Conservation (phyloP, 2,888 invertebrate genomes). For the Allophyes oxyacanthae region DNA sequence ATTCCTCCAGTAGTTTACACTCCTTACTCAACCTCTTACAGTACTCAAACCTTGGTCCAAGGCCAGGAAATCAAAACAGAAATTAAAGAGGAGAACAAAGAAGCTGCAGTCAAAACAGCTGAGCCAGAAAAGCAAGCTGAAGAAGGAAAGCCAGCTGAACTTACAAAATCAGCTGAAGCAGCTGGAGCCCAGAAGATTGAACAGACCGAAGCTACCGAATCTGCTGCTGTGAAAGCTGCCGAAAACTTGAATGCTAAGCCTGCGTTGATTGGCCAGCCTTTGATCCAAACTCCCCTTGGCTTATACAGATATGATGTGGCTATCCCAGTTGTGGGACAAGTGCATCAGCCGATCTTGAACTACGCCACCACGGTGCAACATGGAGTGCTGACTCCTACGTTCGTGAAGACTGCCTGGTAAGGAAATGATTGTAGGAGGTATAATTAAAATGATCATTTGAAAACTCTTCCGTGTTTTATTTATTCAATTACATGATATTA, state of each 20-base stretch:
- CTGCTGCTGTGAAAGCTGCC: constrained; percentile 41
- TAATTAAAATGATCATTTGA: constrained; percentile 45
- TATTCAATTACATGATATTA: constrained; percentile 6
- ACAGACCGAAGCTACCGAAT: constrained; percentile 14
- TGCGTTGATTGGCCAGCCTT: constrained; percentile 22
- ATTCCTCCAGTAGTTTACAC: constrained; percentile 50
- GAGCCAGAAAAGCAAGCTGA: constrained; percentile 34
- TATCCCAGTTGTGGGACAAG: constrained; percentile 26
- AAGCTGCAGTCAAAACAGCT: constrained; percentile 54
- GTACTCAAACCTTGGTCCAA: constrained; percentile 19
- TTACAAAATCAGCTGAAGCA: constrained; percentile 14
- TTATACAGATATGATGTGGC: constrained; percentile 49
- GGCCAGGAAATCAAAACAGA: constrained; percentile 43
- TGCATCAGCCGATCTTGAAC: constrained; percentile 46
- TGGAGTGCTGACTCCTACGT: constrained; percentile 43
- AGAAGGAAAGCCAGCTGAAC: not conserved
- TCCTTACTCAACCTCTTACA: constrained; percentile 25
- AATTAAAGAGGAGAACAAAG: constrained; percentile 57
- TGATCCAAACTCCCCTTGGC: constrained; percentile 20
- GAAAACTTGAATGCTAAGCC: constrained; percentile 42
- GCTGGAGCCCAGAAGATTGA: constrained; percentile 18
- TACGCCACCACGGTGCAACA: constrained; percentile 41
- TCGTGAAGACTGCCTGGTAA: constrained; percentile 50
- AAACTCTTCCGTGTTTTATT: constrained; percentile 43
- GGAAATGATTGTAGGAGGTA: constrained; percentile 8